Evolutionary conservation across 2,888 invertebrate species (phyloP), one percentile per base, ranked within the genome.

Genomic region (Lasioglossum malachurum): DNA sequence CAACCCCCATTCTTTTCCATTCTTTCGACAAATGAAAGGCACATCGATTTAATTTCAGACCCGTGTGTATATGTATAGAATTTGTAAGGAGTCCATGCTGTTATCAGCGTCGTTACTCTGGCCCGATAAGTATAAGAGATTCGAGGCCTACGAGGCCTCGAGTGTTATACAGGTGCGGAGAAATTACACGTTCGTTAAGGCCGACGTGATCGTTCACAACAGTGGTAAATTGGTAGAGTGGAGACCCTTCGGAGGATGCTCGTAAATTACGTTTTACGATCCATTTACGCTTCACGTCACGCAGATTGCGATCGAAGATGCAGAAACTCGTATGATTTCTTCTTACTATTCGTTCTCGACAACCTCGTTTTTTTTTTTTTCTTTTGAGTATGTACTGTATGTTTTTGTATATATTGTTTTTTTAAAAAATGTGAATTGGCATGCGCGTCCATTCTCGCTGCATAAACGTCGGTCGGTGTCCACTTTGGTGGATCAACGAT

Each of bases 161-260:
- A 74, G 75, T 41, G 60, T 38, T 60, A 46, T 73, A 67, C 64
- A 69, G 71, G 72, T 83, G 87, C 87, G 77, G 88, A 90, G 91
- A 90, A 85, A 90, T 90, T 84, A 86, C 91, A 89, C 91, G 84
- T 90, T 84, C 75, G 89, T 87, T 89, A 91, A 90, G 87, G 91
- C 88, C 87, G 85, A 90, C 89, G 89, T 92, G 92, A 91, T n/a
- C 78, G 80, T 86, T 87, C 85, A 80, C 80, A 80, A 82, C 73
- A 78, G 87, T 88, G 87, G 84, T 83, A 84, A 81, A 88, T 90
- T 90, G 90, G 91, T 89, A 91, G 87, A 94, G 94, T 94, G 94
- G 93, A 94, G 94, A 94, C 94, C 94, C 94, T 94, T 94, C 93
- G 93, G 94, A 94, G 94, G 91, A 90, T 89, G 90, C 83, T 88